Evolutionary conservation across 2,113 vertebrate genomes (phyloP), one percentile per base, ranked within the genome.

Genomic region (Ifrita kowaldi): DNA sequence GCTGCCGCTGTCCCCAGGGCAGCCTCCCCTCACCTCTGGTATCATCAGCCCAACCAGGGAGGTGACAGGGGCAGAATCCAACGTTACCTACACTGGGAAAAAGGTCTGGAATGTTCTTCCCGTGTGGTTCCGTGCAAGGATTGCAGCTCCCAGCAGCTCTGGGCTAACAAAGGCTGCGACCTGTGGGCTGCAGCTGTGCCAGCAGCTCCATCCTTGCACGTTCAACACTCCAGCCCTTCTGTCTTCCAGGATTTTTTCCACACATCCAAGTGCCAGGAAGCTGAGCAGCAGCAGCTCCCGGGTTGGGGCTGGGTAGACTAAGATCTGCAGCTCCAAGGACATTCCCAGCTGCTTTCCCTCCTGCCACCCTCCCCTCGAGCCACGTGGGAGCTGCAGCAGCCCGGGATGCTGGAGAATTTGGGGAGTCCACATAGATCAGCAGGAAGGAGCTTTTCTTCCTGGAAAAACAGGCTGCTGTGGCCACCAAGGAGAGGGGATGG

Each of bases 81-180:
- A 16, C 0, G 0, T 26, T 24, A 3, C 17, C 47, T 7, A 13
- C 9, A 0, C 33, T 1, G 14, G 41, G 2, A 35, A 13, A 67
- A 46, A 33, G 21, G 28, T 9, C 33, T 86, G n/a, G 13, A 19
- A 35, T 21, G 53, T 21, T 69, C 18, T 50, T 19, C 3, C 27
- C 9, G 53, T 4, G 57, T 6, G 46, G 4, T 24, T 21, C 15
- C 16, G 47, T 1, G 11, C 35, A 11, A 42, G 64, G 71, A 19
- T 21, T 13, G 30, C 64, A 37, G 74, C 32, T 65, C 30, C 30
- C 41, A 33, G 64, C 81, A 53, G 23, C 89, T 65, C 75, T 2
- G 4, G 32, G 20, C 28, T 47, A 8, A 3, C 30, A 32, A 8
- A 47, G 22, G 19, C 35, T 52, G 73, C 2, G n/a, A 11, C 30